Conservation (phyloP, 2,797 vertebrate genomes). For the Pseudochromis fuscus region DNA sequence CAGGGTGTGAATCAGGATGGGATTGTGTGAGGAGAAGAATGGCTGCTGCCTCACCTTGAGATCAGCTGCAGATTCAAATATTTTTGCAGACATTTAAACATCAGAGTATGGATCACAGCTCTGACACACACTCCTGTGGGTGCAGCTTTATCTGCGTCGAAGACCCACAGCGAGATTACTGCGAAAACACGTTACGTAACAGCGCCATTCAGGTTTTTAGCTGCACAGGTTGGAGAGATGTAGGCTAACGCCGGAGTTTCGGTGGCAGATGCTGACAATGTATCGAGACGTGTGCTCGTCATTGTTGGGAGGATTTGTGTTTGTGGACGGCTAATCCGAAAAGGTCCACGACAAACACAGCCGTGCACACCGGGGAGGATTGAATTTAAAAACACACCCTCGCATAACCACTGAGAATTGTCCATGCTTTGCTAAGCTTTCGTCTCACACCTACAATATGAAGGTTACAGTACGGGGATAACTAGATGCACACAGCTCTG, state of each 20-base stretch:
- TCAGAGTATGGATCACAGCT: conserved; percentile 35
- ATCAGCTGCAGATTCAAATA: conserved; percentile 8
- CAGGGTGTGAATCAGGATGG: neutral
- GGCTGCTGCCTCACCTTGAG: neutral
- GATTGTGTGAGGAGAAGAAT: neutral
- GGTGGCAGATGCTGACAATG: conserved; percentile 23
- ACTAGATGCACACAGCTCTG: conserved; percentile 23
- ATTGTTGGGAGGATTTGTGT: conserved; percentile 53
- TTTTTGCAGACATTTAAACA: conserved; percentile 19
- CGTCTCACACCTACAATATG: conserved; percentile 59
- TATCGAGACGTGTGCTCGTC: conserved; percentile 37
- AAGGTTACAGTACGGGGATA: conserved; percentile 60
- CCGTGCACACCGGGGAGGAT: conserved; percentile 32
- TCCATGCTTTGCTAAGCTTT: conserved; percentile 65
- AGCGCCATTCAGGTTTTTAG: conserved; percentile 40
- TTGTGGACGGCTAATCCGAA: conserved; percentile 60
- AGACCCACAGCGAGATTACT: conserved; percentile 27
- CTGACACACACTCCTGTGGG: conserved; percentile 29
- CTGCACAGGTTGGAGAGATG: conserved; percentile 43
- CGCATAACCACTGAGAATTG: conserved; percentile 47
- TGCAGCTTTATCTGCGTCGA: conserved; percentile 13
- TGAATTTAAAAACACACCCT: conserved; percentile 39
- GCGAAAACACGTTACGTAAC: conserved; percentile 57
- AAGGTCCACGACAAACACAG: conserved; percentile 51
- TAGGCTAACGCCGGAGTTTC: conserved; percentile 32